Conservation (phyloP, 2,888 invertebrate species). For the Noctua janthina region DNA sequence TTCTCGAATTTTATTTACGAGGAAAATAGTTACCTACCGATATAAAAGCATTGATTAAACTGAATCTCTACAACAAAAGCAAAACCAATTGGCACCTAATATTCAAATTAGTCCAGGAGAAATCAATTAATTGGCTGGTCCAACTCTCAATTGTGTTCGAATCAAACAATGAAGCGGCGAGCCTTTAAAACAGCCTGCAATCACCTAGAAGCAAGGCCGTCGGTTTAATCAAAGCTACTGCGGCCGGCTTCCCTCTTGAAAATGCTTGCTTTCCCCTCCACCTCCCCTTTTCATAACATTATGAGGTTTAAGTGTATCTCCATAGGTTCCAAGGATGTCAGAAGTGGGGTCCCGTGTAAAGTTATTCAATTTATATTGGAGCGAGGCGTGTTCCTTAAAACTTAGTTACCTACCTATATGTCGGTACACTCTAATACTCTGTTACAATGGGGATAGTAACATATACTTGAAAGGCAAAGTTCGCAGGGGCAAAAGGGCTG, state of each 20-base stretch:
- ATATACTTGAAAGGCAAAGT: conserved; percentile 25
- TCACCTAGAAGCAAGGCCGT: conserved; percentile 20
- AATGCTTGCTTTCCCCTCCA: conserved; percentile 40
- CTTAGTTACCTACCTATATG: neutral
- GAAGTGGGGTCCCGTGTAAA: conserved; percentile 38
- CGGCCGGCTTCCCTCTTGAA: conserved; percentile 19
- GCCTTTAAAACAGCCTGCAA: conserved; percentile 31
- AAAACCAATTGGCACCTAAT: conserved; percentile 14
- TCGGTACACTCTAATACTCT: neutral
- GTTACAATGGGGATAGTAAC: neutral
- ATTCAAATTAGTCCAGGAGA: conserved; percentile 22
- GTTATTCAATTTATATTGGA: conserved; percentile 50
- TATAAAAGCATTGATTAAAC: neutral
- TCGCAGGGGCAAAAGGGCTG: neutral
- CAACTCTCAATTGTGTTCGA: conserved; percentile 22
- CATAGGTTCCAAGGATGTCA: conserved; percentile 17
- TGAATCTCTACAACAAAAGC: conserved; percentile 18
- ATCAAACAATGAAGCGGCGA: conserved; percentile 30
- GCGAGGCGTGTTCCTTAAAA: conserved; percentile 28
- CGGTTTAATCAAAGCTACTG: conserved; percentile 53
- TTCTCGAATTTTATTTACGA: neutral
- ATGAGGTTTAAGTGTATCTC: conserved; percentile 41
- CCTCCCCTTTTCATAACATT: conserved; percentile 50
- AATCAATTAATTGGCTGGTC: conserved; percentile 38
- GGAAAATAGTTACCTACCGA: neutral